These are phyloP conservation scores for Ectemnius lituratus DNA, from an alignment of 2,888 invertebrate species.

Conservation along the genomic window DNA sequence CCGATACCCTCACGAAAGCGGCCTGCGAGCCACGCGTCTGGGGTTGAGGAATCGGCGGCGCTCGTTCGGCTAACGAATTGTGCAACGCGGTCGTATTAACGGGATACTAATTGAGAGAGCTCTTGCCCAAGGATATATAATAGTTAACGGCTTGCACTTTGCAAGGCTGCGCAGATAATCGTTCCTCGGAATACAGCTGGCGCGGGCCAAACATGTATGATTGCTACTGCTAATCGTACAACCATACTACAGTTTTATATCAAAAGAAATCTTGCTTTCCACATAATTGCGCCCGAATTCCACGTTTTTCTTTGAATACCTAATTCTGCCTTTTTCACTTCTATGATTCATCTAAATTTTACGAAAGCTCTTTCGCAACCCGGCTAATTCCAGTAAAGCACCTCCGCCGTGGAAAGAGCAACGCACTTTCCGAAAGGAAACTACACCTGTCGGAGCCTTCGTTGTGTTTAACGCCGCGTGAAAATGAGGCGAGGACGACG, in stretches of 20 bases:
- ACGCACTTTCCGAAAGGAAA: conserved; percentile 34
- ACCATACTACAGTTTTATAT: no score
- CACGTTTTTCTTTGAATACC: no score
- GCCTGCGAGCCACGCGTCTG: conserved; percentile 5
- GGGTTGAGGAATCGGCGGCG: conserved; percentile 2
- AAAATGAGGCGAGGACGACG: conserved; percentile 41
- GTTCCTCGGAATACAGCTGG: not conserved
- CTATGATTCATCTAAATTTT: conserved; percentile 33
- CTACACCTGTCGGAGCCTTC: conserved; percentile 33
- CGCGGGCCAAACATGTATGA: not conserved
- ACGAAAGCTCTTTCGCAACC: conserved; percentile 34
- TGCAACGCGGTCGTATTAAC: conserved; percentile 63
- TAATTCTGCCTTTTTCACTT: no score
- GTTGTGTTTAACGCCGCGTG: conserved; percentile 39
- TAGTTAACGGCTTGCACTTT: conserved; percentile 51
- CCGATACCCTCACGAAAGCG: conserved; percentile 44
- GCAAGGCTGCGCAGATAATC: conserved; percentile 48
- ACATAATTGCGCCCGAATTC: no score
- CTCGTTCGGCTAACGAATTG: conserved; percentile 62
- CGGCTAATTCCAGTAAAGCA: conserved; percentile 23
- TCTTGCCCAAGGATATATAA: conserved; percentile 61
- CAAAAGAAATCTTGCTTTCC: no score
- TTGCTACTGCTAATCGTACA: no score
- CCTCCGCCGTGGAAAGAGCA: conserved; percentile 10
- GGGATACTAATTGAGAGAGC: conserved; percentile 60